Evolutionary conservation across 2,113 vertebrate species (phyloP).

Genomic region (Pseudopodoces humilis): DNA sequence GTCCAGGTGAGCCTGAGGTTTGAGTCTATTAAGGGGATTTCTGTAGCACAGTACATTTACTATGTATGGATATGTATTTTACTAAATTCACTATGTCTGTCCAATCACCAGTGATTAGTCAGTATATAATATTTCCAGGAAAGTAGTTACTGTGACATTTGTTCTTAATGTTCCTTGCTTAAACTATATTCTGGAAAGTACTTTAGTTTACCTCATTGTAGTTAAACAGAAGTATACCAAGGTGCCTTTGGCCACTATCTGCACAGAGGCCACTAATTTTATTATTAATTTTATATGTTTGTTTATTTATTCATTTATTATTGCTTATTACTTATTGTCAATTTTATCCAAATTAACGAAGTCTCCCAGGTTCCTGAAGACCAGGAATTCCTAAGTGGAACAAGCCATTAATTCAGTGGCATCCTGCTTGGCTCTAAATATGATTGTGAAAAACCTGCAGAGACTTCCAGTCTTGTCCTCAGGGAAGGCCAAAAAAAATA

Average conservation of each 20-base stretch:
- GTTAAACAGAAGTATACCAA: constrained; percentile 28
- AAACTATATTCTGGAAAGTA: constrained; percentile 18
- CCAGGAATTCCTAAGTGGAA: not conserved
- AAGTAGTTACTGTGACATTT: not conserved
- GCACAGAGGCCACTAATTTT: not conserved
- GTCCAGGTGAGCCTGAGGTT: constrained; percentile 31
- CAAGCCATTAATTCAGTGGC: not conserved
- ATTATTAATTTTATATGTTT: too few species aligned
- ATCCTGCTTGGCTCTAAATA: not conserved
- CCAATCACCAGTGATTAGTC: constrained; percentile 17
- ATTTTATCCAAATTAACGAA: not conserved
- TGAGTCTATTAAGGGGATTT: constrained; percentile 33
- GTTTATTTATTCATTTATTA: too few species aligned
- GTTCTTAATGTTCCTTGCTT: constrained; percentile 13
- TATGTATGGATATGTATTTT: constrained; percentile 28
- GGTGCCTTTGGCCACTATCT: not conserved
- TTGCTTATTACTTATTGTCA: too few species aligned
- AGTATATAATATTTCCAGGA: constrained; percentile 30
- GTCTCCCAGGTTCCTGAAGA: not conserved
- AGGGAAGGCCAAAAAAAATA: not conserved
- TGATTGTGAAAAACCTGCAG: not conserved
- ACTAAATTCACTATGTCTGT: constrained; percentile 33
- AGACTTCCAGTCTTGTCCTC: not conserved
- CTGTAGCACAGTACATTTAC: not conserved
- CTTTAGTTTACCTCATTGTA: not conserved